Percentiles rank a stretch among this genome's conserved stretches.
phyloP scores from a whole-genome alignment of 2,888 invertebrate genomes.

The Nemotelus pantherinus region DNA sequence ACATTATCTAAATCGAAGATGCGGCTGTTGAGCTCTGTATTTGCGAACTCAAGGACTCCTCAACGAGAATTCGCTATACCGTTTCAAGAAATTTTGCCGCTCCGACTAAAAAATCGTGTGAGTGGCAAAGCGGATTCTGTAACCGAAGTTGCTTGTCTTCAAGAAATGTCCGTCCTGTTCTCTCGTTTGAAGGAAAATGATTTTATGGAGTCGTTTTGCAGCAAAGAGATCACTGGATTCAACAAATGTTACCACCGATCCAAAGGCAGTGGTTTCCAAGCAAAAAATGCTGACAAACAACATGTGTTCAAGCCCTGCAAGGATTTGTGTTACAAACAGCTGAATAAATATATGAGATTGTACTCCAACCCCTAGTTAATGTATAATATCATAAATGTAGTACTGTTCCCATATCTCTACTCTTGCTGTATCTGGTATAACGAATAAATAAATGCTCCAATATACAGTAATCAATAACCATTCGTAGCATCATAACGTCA shows the following conservation, averaged over 20 bases:
- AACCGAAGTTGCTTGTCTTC: slow-evolving; percentile 76
- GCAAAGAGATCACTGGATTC: slow-evolving; percentile 74
- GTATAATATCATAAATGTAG: neutral
- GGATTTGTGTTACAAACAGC: slow-evolving; percentile 74
- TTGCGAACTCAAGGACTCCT: slow-evolving; percentile 58
- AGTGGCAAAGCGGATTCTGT: slow-evolving; percentile 76
- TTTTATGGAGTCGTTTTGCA: slow-evolving; percentile 74
- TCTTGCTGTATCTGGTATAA: too few relatives aligned
- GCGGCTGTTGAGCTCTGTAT: slow-evolving; percentile 58
- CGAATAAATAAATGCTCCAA: too few relatives aligned
- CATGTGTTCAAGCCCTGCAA: slow-evolving; percentile 76
- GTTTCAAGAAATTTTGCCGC: slow-evolving; percentile 75
- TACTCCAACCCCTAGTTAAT: slow-evolving; percentile 66
- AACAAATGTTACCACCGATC: slow-evolving; percentile 73
- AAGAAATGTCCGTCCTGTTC: slow-evolving; percentile 80
- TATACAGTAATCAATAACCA: too few relatives aligned
- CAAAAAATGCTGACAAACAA: slow-evolving; percentile 71
- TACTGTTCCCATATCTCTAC: too few relatives aligned
- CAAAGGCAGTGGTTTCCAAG: slow-evolving; percentile 65
- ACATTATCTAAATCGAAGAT: slow-evolving; percentile 52
- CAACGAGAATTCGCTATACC: slow-evolving; percentile 69
- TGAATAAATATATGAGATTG: slow-evolving; percentile 73
- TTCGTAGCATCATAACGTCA: too few relatives aligned
- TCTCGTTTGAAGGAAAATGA: slow-evolving; percentile 81
- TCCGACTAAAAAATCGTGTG: slow-evolving; percentile 73